phyloP scores from a whole-genome alignment of 2,888 invertebrate species.

The Chalcis sispes region DNA sequence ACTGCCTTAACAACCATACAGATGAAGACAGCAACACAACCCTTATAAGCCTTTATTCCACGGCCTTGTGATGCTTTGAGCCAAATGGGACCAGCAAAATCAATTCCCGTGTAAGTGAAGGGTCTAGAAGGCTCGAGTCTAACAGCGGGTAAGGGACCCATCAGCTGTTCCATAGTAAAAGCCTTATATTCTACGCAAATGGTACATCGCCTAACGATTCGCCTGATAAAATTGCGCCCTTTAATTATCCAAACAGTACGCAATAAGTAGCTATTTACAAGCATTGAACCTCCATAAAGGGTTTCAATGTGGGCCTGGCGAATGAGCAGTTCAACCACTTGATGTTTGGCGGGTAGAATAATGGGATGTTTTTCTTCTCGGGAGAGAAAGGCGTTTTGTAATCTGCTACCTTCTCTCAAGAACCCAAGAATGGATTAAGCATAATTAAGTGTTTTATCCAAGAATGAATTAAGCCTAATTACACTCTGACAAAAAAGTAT shows the following conservation, averaged over 20 bases:
- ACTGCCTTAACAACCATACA: neutral
- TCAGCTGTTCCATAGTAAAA: slow-evolving; percentile 58
- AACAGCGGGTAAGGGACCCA: slow-evolving; percentile 67
- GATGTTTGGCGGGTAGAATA: no score
- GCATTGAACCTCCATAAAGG: slow-evolving; percentile 1
- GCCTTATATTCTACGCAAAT: slow-evolving; percentile 48
- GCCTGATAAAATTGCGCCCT: neutral
- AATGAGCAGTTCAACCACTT: no score
- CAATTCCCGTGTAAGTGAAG: slow-evolving; percentile 56
- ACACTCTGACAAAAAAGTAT: no score
- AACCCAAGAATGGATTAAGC: no score
- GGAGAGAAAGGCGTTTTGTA: no score
- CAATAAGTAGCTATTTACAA: neutral
- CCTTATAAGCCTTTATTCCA: slow-evolving; percentile 55
- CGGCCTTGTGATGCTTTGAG: slow-evolving; percentile 42
- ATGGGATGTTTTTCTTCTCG: no score
- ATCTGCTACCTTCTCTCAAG: no score
- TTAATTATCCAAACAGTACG: neutral
- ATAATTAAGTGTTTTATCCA: no score
- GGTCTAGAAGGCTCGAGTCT: slow-evolving; percentile 58
- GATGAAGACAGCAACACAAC: slow-evolving; percentile 57
- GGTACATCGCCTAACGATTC: neutral
- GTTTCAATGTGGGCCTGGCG: neutral
- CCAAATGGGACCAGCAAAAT: slow-evolving; percentile 65
- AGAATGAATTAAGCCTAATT: no score